A percentile compares a stretch with the other conserved stretches of the same genome.
These are phyloP conservation scores for Bruchidius siliquastri DNA, from an alignment of 2,888 invertebrate genomes.

Conservation along the genomic window DNA sequence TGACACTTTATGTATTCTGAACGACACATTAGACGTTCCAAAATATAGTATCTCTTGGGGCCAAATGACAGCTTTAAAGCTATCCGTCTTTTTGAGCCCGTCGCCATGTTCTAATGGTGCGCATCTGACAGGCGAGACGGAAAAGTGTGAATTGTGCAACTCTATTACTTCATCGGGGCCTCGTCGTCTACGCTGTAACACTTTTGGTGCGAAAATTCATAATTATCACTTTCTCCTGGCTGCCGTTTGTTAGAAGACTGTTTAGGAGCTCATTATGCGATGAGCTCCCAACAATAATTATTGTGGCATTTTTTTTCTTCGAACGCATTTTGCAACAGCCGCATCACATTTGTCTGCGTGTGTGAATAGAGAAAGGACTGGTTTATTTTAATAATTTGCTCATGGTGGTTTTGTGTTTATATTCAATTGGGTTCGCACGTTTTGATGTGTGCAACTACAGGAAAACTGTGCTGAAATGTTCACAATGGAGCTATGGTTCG, in stretches of 20 bases:
- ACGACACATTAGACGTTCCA: too few species aligned
- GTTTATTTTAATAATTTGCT: not conserved
- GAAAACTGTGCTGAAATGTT: not conserved
- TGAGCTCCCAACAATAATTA: not conserved
- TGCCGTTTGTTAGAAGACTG: not conserved
- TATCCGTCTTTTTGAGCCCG: not conserved
- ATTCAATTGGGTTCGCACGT: not conserved
- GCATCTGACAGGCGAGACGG: constrained; percentile 21
- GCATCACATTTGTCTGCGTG: not conserved
- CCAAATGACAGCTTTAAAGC: too few species aligned
- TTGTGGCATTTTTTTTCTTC: not conserved
- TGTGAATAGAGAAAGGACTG: not conserved
- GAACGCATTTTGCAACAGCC: not conserved
- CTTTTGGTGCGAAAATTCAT: constrained; percentile 27
- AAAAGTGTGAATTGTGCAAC: constrained; percentile 33
- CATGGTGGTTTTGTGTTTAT: not conserved
- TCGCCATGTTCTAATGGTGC: not conserved
- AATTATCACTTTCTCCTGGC: constrained; percentile 20
- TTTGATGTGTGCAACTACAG: not conserved
- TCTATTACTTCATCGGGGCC: constrained; percentile 38
- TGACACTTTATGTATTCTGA: too few species aligned
- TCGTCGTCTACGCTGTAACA: constrained; percentile 36
- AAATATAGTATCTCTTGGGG: too few species aligned
- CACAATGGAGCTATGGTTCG: not conserved
- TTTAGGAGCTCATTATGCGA: not conserved